Evolutionary conservation across 2,797 vertebrate species (phyloP).

Genomic region (Thalassophryne amazonica): DNA sequence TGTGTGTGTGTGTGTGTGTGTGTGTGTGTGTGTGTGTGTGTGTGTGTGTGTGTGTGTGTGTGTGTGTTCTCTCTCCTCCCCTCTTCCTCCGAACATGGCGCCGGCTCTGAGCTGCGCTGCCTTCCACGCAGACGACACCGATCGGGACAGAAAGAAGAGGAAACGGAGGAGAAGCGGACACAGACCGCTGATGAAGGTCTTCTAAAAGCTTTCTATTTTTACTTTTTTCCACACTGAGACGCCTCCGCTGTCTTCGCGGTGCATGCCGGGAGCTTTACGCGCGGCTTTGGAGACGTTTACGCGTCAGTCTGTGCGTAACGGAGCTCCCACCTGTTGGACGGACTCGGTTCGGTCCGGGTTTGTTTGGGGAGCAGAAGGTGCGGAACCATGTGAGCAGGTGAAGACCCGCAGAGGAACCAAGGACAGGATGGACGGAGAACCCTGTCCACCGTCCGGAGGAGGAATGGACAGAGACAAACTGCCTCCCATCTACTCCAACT

Average conservation of each 20-base stretch:
- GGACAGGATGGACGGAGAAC: slow-evolving; percentile 62
- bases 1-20: neutral
- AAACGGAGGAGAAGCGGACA: slow-evolving; percentile 20
- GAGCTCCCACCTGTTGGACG: slow-evolving; percentile 52
- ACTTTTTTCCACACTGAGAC: neutral
- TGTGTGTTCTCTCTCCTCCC: slow-evolving; percentile 14
- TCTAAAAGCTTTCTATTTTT: neutral
- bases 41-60: neutral
- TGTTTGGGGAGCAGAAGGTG: too few species aligned
- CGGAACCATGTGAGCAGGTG: too few species aligned
- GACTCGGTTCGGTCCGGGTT: too few species aligned
- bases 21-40: slow-evolving; percentile 1
- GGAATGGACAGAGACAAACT: slow-evolving; percentile 61
- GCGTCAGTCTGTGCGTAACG: slow-evolving; percentile 36
- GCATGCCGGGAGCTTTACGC: neutral
- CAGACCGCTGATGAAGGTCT: neutral
- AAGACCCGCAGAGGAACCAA: too few species aligned
- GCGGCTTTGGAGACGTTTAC: slow-evolving; percentile 24
- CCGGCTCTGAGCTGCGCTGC: slow-evolving; percentile 42
- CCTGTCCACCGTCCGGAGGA: slow-evolving; percentile 44
- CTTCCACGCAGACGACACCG: slow-evolving; percentile 44
- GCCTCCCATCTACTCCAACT: slow-evolving; percentile 52
- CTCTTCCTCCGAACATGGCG: slow-evolving; percentile 61
- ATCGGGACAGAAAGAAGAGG: slow-evolving; percentile 30
- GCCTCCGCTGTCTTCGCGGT: neutral